Conservation (phyloP, 2,797 vertebrate genomes). For the Premnoplex brunnescens region DNA sequence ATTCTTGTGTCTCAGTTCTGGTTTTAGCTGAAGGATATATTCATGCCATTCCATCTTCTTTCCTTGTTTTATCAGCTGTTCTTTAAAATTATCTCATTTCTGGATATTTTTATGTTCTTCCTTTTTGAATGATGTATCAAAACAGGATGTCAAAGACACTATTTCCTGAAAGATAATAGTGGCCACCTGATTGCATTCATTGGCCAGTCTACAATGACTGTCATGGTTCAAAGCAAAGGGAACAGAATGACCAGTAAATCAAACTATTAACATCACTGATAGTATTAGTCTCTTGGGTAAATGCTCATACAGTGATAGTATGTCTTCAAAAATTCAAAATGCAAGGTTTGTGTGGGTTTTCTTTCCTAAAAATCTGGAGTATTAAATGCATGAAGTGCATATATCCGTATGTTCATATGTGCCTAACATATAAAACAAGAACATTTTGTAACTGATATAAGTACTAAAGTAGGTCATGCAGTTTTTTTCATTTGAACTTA, state of each 20-base stretch:
- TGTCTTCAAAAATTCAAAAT: background rate
- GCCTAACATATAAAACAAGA: background rate
- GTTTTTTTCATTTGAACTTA: background rate
- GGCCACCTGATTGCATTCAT: background rate
- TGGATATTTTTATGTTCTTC: background rate
- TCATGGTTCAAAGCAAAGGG: background rate
- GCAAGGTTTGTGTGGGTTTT: background rate
- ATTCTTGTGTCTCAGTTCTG: background rate
- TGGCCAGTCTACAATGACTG: background rate
- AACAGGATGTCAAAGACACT: background rate
- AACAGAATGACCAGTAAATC: background rate
- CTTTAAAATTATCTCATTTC: background rate
- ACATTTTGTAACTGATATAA: background rate
- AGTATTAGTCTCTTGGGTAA: background rate
- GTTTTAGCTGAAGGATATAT: background rate
- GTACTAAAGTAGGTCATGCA: background rate
- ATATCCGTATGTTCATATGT: rapidly evolving
- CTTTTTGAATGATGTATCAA: background rate
- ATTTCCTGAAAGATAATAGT: background rate
- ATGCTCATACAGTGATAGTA: background rate
- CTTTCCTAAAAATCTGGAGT: background rate
- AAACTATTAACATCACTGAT: background rate
- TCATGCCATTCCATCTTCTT: background rate
- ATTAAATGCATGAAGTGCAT: background rate
- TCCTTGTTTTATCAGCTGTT: background rate